Evolutionary conservation across 2,888 invertebrate genomes (phyloP), one percentile per base, ranked within the genome.

Genomic region (Meloe dianella): DNA sequence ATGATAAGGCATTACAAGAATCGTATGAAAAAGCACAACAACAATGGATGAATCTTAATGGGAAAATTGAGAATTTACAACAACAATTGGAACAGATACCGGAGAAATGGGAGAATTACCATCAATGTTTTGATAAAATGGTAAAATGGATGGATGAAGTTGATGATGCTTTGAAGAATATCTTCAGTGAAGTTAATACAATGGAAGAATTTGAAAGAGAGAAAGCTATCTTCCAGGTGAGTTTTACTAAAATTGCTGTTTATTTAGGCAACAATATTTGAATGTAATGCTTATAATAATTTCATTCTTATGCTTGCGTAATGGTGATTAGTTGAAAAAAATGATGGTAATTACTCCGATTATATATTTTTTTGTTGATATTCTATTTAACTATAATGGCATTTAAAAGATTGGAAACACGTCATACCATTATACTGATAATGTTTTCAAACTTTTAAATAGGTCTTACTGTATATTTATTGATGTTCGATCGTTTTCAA

Each of bases 131-230:
- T 80, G 86, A 88, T 54, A 92, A 92, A 74, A 95, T 97, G 90
- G 90, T 90, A 24, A 85, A 86, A 38, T 97, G 97, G 97, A 96
- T 97, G 95, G 92, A 95, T 75, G 89, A 90, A 56, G 95, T 97
- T 0, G 96, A 96, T 79, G 87, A 87, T 64, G 92, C 93, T 12
- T 88, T 97, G 79, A 90, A 92, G 76, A 92, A 91, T 71, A 92
- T 97, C 73, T 90, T 95, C 10, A 89, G 92, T 68, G 95, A 96
- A 80, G 91, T 95, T 1, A 91, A 92, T 71, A 91, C 92, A 20
- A 89, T 93, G 78, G 95, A 95, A 79, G 95, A 96, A 73, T 97
- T 97, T 81, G 96, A 97, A 80, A 89, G 90, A 67, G 93, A 96
- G 82, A 94, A 95, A 84, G 90, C 91, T 35, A 90, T 93, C 77